Evolutionary conservation across 1,140 invertebrate species (phyloP).

Genomic region (Drosophila burlai): DNA sequence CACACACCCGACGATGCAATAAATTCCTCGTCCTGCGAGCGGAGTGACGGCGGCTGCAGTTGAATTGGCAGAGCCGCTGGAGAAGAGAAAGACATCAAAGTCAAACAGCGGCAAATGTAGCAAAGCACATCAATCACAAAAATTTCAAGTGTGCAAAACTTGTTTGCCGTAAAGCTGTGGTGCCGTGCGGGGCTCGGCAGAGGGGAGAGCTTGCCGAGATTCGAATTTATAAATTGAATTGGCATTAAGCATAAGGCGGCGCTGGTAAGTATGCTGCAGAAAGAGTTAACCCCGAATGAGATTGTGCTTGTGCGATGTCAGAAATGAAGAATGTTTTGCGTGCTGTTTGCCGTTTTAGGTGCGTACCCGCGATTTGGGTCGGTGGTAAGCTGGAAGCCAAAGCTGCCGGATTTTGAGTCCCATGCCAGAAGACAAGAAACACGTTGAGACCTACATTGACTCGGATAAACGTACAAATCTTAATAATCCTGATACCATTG

Average conservation of each 20-base stretch:
- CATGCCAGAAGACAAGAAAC: neutral
- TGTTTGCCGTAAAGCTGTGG: slow-evolving; percentile 72
- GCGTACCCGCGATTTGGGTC: slow-evolving; percentile 51
- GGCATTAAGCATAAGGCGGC: slow-evolving; percentile 77
- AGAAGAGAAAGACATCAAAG: slow-evolving; percentile 72
- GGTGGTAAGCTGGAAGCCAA: slow-evolving; percentile 41
- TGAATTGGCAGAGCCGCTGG: slow-evolving; percentile 37
- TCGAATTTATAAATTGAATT: slow-evolving; percentile 80
- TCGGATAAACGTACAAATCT: neutral
- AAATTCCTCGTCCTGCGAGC: slow-evolving; percentile 44
- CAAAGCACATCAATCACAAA: slow-evolving; percentile 82
- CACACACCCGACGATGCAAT: slow-evolving; percentile 13
- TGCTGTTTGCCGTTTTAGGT: slow-evolving; percentile 66
- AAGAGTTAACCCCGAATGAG: slow-evolving; percentile 37
- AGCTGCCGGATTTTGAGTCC: slow-evolving; percentile 29
- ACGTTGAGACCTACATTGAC: neutral
- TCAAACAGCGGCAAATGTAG: slow-evolving; percentile 71
- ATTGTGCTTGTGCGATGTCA: slow-evolving; percentile 23
- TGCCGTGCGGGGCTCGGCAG: slow-evolving; percentile 1
- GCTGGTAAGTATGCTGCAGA: slow-evolving; percentile 72
- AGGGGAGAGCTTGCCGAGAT: slow-evolving; percentile 2
- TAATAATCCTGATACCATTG: neutral
- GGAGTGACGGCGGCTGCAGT: slow-evolving; percentile 30
- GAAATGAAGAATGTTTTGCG: slow-evolving; percentile 57
- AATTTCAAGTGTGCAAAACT: slow-evolving; percentile 82